Base-by-base conservation (phyloP, 23 tunicate genomes). In the Aplidium turbinatum region DNA sequence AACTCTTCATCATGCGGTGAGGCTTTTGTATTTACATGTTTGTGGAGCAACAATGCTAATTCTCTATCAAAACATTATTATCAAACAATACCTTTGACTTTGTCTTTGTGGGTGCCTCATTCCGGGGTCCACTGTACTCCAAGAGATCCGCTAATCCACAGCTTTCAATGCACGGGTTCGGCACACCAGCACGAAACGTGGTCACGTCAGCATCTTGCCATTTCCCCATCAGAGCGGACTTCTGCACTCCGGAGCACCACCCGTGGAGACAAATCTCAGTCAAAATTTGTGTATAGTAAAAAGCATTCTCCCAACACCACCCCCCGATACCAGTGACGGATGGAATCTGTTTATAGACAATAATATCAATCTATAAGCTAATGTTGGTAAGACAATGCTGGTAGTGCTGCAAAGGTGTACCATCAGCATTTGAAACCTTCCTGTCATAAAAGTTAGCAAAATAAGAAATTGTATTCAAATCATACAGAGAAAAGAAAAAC, bases 181-280 rank as follows among this genome's bases (percentile, higher is more conserved):
- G 77, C 1, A 58, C 79, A 0, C 97, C 97, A 18, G 97, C 91
- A 13, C 87, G 77, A 40, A 91, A 91, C 24, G 91, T 84, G 20
- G 91, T 91, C 24, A 91, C 97, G 64, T 91, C 97, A 0, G 90
- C 97, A 42, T 84, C 91, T 35, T 71, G 77, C 97, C 97, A 91
- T 58, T 91, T 91, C 32, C 97, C 97, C 64, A 91, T 68, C 48
- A 91, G 78, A 18, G 91, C 97, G 36, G 76, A 20, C 69, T 91
- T 91, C 58, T 83, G 89, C 2, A 84, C 66, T 21, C 68, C 73
- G 26, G 91, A 63, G 4, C 72, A 38, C 5, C 73, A 47, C 0
- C 85, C 86, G 32, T 75, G 45, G 0, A 91, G 38, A 48, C 86
- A 84, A 38, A 91, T 78, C 35, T 91, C 97, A 5, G 90, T 54